Conservation (phyloP, 2,113 vertebrate genomes). For the Papio anubis region DNA sequence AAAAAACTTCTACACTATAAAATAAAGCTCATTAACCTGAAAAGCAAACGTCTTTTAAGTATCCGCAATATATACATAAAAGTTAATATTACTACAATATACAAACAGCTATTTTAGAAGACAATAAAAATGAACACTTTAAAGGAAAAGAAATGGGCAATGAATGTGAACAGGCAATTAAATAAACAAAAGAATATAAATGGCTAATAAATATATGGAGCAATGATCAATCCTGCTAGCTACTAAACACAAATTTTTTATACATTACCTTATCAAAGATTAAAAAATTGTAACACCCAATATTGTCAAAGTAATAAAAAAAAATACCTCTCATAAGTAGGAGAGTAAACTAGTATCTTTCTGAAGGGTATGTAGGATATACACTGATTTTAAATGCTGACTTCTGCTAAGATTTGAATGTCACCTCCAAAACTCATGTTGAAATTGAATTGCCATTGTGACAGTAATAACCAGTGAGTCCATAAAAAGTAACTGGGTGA, state of each 20-base stretch:
- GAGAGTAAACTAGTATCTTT: background rate
- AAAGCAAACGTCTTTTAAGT: background rate
- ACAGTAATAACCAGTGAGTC: background rate
- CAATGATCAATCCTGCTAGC: background rate
- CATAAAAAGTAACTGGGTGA: background rate
- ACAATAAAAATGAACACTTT: constrained; percentile 1
- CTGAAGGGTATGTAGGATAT: background rate
- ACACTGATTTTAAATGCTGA: background rate
- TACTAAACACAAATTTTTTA: constrained; percentile 37
- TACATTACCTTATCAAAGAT: background rate
- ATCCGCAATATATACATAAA: background rate
- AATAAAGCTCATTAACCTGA: background rate
- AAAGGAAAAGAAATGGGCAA: background rate
- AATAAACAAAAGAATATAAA: background rate
- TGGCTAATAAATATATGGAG: background rate
- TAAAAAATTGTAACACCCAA: background rate
- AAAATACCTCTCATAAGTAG: background rate
- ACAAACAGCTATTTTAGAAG: background rate
- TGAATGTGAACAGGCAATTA: background rate
- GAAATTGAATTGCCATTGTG: background rate
- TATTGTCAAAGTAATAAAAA: constrained; percentile 1
- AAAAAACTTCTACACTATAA: background rate
- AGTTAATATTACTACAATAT: background rate
- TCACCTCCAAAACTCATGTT: background rate
- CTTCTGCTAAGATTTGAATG: background rate